These are phyloP conservation scores for Protobothrops flavoviridis DNA, from an alignment of 2,113 vertebrate species.

Conservation along the genomic window DNA sequence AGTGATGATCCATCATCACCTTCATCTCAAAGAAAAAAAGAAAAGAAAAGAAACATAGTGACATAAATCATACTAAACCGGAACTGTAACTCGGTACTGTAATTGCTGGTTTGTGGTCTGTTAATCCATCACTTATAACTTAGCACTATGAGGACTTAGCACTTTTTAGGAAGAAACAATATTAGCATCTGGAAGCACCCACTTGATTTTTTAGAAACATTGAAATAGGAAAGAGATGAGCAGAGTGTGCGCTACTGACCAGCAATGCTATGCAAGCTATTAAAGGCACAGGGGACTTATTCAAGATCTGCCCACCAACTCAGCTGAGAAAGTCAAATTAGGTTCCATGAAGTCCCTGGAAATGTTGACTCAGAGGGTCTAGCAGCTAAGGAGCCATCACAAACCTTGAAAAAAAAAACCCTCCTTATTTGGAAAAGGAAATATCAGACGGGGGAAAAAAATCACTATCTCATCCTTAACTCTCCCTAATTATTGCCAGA, in stretches of 20 bases:
- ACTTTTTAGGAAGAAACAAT: background rate
- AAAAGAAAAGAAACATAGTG: background rate
- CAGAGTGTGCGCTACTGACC: background rate
- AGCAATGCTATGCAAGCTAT: background rate
- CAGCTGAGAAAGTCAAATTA: background rate
- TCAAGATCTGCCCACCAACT: background rate
- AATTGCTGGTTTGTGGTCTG: background rate
- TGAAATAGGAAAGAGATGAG: background rate
- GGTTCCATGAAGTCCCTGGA: background rate
- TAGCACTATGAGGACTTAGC: background rate
- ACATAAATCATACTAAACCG: background rate
- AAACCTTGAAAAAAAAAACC: background rate
- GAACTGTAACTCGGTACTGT: background rate
- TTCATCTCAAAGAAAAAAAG: background rate
- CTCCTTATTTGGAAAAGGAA: background rate
- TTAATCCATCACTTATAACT: background rate
- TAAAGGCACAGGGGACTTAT: background rate
- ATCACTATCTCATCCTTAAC: background rate
- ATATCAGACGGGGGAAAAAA: background rate
- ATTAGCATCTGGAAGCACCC: background rate
- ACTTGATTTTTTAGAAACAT: background rate
- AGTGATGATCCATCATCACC: background rate
- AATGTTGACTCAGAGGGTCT: background rate
- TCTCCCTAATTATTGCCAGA: background rate
- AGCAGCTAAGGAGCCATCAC: background rate